Evolutionary conservation across 2,888 invertebrate species (phyloP).

Genomic region (Sphaerophoria rueppellii): DNA sequence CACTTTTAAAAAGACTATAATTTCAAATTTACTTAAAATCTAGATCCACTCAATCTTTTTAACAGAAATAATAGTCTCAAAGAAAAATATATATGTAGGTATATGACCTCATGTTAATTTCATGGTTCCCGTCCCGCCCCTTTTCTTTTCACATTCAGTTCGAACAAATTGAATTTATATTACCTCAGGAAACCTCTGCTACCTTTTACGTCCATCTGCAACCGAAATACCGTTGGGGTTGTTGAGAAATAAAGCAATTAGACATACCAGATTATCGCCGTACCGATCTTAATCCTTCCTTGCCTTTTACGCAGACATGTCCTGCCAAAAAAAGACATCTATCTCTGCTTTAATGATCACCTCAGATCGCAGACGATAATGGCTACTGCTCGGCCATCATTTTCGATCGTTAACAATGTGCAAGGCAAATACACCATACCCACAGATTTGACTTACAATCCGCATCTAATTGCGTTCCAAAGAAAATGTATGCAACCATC

Average conservation of each 20-base stretch:
- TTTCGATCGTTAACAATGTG: constrained; percentile 30
- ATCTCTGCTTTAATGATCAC: constrained; percentile 39
- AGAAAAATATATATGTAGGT: neutral
- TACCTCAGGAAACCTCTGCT: neutral
- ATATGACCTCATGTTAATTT: neutral
- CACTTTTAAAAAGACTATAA: no score
- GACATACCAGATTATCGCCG: constrained; percentile 57
- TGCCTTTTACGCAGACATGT: constrained; percentile 48
- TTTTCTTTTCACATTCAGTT: neutral
- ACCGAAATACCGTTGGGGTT: neutral
- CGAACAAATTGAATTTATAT: neutral
- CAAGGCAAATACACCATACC: constrained; percentile 4
- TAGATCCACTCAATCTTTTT: neutral
- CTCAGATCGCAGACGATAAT: constrained; percentile 41
- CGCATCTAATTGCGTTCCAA: constrained; percentile 63
- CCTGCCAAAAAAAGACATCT: constrained; percentile 53
- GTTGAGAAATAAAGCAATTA: constrained; percentile 52
- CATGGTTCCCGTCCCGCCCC: neutral
- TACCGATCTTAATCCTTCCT: constrained; percentile 56
- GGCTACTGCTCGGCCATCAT: constrained; percentile 26
- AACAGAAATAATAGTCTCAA: neutral
- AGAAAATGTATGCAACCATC: constrained; percentile 53
- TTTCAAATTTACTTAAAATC: no score
- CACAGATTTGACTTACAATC: constrained; percentile 64
- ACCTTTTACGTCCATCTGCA: constrained; percentile 25